Conservation (phyloP, 2,113 vertebrate species). For the Micronycteris hirsuta region DNA sequence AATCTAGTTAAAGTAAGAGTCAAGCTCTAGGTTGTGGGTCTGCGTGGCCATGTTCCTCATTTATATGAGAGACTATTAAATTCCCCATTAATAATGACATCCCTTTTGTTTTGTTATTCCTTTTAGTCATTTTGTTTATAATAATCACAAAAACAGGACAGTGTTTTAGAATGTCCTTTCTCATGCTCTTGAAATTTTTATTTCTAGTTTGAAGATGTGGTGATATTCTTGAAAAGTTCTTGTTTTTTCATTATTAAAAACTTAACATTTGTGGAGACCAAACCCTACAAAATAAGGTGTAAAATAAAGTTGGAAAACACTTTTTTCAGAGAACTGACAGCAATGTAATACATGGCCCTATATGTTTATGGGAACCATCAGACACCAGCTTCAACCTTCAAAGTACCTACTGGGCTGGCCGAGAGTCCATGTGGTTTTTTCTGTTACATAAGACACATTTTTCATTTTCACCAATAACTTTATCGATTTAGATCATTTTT, state of each 20-base stretch:
- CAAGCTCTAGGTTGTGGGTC: background rate
- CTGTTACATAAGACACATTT: too few species aligned
- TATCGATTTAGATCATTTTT: too few species aligned
- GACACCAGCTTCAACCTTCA: background rate
- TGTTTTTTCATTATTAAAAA: conserved; percentile 4
- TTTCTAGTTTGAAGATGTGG: background rate
- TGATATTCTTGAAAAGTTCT: background rate
- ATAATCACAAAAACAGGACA: background rate
- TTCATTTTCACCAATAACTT: too few species aligned
- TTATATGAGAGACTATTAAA: background rate
- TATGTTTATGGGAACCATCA: background rate
- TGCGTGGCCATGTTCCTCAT: background rate
- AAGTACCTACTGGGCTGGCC: background rate
- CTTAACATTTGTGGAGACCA: background rate
- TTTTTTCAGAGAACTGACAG: background rate
- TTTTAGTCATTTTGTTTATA: background rate
- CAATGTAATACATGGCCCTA: background rate
- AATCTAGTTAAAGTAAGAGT: background rate
- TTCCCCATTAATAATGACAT: background rate
- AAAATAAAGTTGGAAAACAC: background rate
- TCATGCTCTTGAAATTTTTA: background rate
- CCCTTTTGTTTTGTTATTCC: background rate
- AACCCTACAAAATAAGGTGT: background rate
- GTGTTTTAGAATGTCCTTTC: background rate
- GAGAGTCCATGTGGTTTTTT: too few species aligned